phyloP scores from a whole-genome alignment of 1,140 invertebrate species.

The Aphaenogaster rudis region DNA sequence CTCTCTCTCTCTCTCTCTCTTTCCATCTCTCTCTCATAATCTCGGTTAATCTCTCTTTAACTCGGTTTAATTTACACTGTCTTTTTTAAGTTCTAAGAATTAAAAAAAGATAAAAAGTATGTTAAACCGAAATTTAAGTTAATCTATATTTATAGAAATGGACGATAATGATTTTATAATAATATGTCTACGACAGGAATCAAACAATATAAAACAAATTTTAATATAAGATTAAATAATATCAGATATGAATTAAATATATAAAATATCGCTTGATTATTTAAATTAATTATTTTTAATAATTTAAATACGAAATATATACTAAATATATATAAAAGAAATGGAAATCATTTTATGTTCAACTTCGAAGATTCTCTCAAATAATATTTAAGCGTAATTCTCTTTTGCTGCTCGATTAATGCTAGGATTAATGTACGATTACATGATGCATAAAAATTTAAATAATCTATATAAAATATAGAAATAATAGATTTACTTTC shows the following conservation, averaged over 20 bases:
- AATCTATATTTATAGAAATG: too few relatives aligned
- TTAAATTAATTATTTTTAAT: background rate
- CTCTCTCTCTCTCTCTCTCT: too few relatives aligned
- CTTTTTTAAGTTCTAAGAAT: too few relatives aligned
- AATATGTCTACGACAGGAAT: too few relatives aligned
- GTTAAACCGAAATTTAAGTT: too few relatives aligned
- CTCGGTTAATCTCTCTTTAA: too few relatives aligned
- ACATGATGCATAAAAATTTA: background rate
- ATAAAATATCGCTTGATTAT: background rate
- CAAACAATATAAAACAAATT: too few relatives aligned
- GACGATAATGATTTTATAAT: too few relatives aligned
- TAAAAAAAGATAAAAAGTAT: too few relatives aligned
- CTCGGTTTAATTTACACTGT: too few relatives aligned
- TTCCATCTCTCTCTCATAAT: too few relatives aligned
- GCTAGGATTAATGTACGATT: too few relatives aligned
- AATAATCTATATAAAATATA: background rate
- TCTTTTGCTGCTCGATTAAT: background rate
- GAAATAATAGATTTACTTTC: background rate
- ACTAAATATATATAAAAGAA: background rate
- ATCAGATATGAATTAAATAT: background rate
- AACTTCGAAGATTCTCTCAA: background rate
- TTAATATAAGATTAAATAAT: background rate
- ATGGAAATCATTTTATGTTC: background rate
- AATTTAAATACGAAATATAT: constrained; percentile 7
- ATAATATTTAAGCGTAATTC: background rate